Base-by-base conservation (phyloP, 2,113 vertebrate genomes). In the Nibea albiflora region DNA sequence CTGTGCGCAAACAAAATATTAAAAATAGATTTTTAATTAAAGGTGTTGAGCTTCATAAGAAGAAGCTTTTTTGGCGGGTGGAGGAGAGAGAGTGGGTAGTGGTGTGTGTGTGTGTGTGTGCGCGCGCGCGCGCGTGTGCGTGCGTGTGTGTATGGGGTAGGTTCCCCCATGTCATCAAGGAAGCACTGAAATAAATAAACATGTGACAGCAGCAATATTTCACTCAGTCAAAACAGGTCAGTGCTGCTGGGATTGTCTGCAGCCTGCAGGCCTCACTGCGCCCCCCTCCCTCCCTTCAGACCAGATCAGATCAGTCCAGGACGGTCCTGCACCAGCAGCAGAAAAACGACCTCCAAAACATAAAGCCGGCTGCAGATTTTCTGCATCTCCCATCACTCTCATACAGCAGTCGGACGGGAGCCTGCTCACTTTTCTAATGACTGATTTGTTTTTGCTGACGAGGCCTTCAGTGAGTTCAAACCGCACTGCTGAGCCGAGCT, bases 161-260 rank as follows among this genome's bases (percentile, higher is more conserved):
- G 15, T 9, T 17, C 11, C 1, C 24, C 22, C 35, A 17, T 47
- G 46, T 85, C 64, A 76, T 83, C 31, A 50, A 20, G 65, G 78
- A 83, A 73, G 61, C 17, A 54, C 39, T 62, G 56, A 60, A 69
- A 68, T 76, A 81, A 87, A 81, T 68, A 82, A 86, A 90, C 86
- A 90, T 64, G 35, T 90, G 86, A 78, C 79, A 85, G 84, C 76
- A 67, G 62, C 44, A 66, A 84, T 77, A 54, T 79, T 64, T 83
- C 77, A 76, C 3, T 82, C 76, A 56, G 57, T 64, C 52, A 72
- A 1, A 56, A 5, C 76, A 26, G 69, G 20, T 14, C 47, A 22
- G 69, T 7, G 66, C 83, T 65, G 78, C 83, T 65, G 46, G 10
- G 4, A 19, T 6, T 67, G 19, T 17, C 12, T 46, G 0, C 1